phyloP scores from a whole-genome alignment of 2,797 vertebrate species.

The Macroramphosus scolopax region DNA sequence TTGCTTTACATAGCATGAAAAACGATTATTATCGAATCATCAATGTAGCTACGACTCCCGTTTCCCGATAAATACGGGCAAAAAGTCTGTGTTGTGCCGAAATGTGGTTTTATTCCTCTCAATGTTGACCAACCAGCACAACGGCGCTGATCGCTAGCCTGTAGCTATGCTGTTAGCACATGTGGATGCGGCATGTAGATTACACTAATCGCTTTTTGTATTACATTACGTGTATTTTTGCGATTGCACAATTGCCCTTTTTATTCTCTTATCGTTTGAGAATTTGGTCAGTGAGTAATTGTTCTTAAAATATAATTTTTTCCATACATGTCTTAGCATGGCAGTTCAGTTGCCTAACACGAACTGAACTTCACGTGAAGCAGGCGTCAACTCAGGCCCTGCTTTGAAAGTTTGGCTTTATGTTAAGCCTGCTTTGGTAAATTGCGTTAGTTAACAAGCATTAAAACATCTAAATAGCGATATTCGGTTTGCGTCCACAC shows the following conservation, averaged over 20 bases:
- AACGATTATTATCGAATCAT: rapidly evolving
- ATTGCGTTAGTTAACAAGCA: no score
- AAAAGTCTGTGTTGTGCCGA: rapidly evolving
- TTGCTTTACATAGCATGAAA: rapidly evolving
- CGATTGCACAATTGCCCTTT: no score
- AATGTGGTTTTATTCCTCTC: conserved; percentile 13
- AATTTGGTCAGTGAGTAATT: no score
- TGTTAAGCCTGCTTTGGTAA: no score
- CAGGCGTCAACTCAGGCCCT: conserved; percentile 53
- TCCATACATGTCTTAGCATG: no score
- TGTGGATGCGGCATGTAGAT: conserved; percentile 58
- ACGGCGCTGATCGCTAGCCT: conserved; percentile 48
- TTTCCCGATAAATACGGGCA: rapidly evolving
- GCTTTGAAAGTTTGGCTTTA: neutral
- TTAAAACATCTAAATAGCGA: no score
- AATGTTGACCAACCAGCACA: conserved; percentile 4
- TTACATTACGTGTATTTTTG: no score
- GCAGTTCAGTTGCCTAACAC: no score
- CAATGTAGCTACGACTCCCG: rapidly evolving
- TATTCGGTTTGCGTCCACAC: no score
- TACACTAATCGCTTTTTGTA: rapidly evolving
- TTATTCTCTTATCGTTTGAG: no score
- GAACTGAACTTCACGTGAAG: neutral
- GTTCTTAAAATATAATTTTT: no score
- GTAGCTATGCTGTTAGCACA: conserved; percentile 52